phyloP scores from a whole-genome alignment of 2,113 vertebrate genomes.

The Pimephales promelas region DNA sequence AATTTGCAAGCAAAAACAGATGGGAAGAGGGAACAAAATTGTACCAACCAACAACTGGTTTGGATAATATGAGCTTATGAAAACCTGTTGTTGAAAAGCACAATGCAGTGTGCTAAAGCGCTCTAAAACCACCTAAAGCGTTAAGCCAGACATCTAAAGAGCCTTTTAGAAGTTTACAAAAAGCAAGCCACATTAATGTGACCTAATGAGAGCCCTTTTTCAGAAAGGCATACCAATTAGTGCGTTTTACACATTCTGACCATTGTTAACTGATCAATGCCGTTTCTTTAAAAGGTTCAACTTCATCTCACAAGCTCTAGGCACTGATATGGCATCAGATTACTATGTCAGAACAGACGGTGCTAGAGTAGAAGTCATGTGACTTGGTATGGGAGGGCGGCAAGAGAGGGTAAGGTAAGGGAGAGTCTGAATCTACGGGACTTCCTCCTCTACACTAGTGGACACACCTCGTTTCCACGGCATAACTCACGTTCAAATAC shows the following conservation, averaged over 20 bases:
- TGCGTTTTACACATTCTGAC: background rate
- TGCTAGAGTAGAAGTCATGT: slow-evolving; percentile 37
- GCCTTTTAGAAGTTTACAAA: slow-evolving; percentile 42
- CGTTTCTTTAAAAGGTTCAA: slow-evolving; percentile 17
- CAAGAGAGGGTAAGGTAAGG: slow-evolving; percentile 56
- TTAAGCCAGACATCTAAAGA: slow-evolving; percentile 45
- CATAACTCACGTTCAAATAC: slow-evolving; percentile 93
- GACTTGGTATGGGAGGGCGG: slow-evolving; percentile 31
- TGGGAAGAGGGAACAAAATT: slow-evolving; percentile 43
- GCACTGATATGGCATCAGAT: slow-evolving; percentile 54
- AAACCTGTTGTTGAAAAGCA: background rate
- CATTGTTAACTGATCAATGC: background rate
- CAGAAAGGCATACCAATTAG: background rate
- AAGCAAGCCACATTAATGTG: slow-evolving; percentile 42
- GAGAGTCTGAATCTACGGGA: slow-evolving; percentile 67
- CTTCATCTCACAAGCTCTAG: background rate
- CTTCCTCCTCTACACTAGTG: slow-evolving; percentile 62
- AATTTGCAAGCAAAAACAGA: slow-evolving; percentile 30
- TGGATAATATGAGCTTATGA: slow-evolving; percentile 38
- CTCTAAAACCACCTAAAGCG: background rate
- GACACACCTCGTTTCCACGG: slow-evolving; percentile 36
- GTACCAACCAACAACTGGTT: slow-evolving; percentile 49
- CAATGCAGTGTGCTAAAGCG: too few species aligned
- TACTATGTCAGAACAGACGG: slow-evolving; percentile 30
- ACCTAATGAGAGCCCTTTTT: slow-evolving; percentile 59